Evolutionary conservation across 2,797 vertebrate species (phyloP).

Genomic region (Cheracebus regulus): DNA sequence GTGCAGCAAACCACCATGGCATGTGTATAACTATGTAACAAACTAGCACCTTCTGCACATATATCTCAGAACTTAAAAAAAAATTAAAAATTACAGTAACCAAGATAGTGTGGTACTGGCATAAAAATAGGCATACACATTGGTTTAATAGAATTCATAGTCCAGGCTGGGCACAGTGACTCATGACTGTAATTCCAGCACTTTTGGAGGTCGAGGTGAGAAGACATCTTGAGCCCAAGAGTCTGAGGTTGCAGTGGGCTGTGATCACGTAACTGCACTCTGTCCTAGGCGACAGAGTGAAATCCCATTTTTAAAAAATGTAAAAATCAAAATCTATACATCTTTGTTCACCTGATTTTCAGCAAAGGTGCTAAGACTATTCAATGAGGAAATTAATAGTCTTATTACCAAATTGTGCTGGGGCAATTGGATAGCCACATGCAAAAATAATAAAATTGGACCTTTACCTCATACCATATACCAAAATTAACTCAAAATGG

Average conservation of each 20-base stretch:
- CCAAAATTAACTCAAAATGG: not conserved
- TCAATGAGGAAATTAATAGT: not conserved
- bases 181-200: too few species aligned
- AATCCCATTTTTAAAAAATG: too few species aligned
- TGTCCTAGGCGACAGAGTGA: too few species aligned
- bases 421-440: not conserved
- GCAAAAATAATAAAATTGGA: not conserved
- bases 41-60: too few species aligned
- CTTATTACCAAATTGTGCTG: not conserved
- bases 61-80: too few species aligned
- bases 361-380: not conserved
- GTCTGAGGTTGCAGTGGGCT: too few species aligned
- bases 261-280: too few species aligned
- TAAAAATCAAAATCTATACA: not conserved
- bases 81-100: not conserved
- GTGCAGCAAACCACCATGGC: too few species aligned
- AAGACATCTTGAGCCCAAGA: too few species aligned
- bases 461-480: not conserved
- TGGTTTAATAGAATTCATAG: not conserved
- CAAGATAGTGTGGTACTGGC: not conserved
- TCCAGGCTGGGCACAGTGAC: not conserved
- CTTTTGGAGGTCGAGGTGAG: too few species aligned
- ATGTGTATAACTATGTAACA: too few species aligned
- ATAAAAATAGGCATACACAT: not conserved
- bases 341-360: not conserved